Conservation (phyloP, 1,140 invertebrate species). For the Marisa cornuarietis region DNA sequence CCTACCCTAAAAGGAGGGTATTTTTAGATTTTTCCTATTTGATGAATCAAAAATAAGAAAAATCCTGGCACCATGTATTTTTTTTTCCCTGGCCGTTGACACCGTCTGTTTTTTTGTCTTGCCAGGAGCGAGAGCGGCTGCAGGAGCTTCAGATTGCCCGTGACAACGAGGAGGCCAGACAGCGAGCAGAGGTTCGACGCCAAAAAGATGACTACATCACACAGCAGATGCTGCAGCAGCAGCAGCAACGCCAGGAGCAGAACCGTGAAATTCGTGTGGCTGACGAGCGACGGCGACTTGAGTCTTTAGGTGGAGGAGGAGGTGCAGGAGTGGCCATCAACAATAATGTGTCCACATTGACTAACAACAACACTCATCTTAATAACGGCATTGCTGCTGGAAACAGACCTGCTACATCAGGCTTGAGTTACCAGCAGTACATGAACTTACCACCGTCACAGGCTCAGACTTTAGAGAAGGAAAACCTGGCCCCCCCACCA, state of each 20-base stretch:
- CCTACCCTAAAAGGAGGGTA: too few species aligned
- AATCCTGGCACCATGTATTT: too few species aligned
- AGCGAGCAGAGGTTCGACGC: conserved; percentile 48
- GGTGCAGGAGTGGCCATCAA: conserved; percentile 20
- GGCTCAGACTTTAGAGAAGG: conserved; percentile 30
- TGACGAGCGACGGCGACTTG: conserved; percentile 49
- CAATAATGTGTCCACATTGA: neutral
- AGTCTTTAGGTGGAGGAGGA: conserved; percentile 31
- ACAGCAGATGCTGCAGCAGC: conserved; percentile 47
- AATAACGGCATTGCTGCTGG: neutral
- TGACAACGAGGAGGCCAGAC: conserved; percentile 53
- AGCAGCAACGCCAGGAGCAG: conserved; percentile 46
- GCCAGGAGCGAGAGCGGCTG: conserved; percentile 55
- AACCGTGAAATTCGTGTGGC: conserved; percentile 51
- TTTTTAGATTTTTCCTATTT: too few species aligned
- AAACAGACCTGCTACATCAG: neutral
- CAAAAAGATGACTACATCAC: conserved; percentile 52
- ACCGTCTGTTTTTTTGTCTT: conserved; percentile 12
- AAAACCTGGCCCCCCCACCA: conserved; percentile 45
- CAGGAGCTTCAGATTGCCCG: conserved; percentile 55
- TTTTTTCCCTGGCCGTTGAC: neutral
- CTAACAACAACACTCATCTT: neutral
- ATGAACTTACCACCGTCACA: conserved; percentile 46
- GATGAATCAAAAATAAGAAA: too few species aligned
- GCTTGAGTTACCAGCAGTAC: conserved; percentile 33